Percentiles rank a stretch among this genome's conserved stretches.
phyloP scores from a whole-genome alignment of 2,888 invertebrate species.

The Aquatica leii region DNA sequence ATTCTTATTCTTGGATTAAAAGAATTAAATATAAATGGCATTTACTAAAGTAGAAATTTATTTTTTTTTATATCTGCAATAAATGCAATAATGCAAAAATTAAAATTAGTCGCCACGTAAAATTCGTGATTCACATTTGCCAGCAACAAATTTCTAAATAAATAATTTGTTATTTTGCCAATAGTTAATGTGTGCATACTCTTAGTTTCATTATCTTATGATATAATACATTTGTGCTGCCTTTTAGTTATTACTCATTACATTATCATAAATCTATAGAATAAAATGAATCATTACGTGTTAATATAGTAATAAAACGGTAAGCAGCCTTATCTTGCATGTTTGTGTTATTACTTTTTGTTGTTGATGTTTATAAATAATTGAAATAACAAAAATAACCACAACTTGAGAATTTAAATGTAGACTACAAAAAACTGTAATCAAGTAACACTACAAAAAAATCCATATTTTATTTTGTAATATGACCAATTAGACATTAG shows the following conservation, averaged over 20 bases:
- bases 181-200: neutral
- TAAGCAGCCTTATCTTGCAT: conserved; percentile 9
- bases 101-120: too few species aligned
- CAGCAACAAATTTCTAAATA: neutral
- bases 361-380: neutral
- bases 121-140: neutral
- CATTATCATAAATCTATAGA: too few species aligned
- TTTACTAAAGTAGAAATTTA: too few species aligned
- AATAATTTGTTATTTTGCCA: conserved; percentile 3
- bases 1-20: too few species aligned
- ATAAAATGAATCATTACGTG: neutral
- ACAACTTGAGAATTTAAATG: too few species aligned
- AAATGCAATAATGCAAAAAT: too few species aligned
- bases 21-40: too few species aligned
- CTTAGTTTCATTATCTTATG: too few species aligned
- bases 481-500: neutral
- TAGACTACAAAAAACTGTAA: neutral
- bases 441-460: neutral
- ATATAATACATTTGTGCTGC: neutral
- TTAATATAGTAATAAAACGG: neutral
- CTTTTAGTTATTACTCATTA: neutral
- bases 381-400: neutral
- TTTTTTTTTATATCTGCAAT: neutral
- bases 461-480: too few species aligned
- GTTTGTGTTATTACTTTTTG: neutral